These are phyloP conservation scores for Calameuta pallipes DNA, from an alignment of 2,888 invertebrate genomes.

Conservation along the genomic window DNA sequence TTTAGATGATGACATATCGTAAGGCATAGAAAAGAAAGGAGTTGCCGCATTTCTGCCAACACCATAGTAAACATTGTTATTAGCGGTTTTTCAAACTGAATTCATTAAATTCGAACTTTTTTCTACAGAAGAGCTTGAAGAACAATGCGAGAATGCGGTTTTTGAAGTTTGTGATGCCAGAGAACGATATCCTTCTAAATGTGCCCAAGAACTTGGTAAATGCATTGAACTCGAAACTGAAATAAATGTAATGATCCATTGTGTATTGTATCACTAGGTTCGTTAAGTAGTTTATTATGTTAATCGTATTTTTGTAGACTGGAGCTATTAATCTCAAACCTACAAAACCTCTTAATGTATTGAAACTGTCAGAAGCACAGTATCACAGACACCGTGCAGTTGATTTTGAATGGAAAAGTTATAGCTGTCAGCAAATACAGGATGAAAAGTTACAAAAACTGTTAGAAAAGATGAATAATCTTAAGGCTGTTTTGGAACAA, in stretches of 20 bases:
- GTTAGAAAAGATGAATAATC: constrained; percentile 41
- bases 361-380: neutral
- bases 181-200: constrained; percentile 48
- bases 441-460: constrained; percentile 30
- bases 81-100: neutral
- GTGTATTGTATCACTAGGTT: neutral
- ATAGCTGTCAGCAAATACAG: neutral
- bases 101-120: neutral
- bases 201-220: constrained; percentile 46
- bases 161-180: constrained; percentile 51
- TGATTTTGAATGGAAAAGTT: neutral
- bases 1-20: neutral
- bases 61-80: neutral
- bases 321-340: constrained; percentile 22
- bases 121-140: constrained; percentile 40
- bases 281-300: neutral
- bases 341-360: neutral
- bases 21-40: neutral
- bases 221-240: constrained; percentile 40
- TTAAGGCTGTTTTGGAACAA: constrained; percentile 41
- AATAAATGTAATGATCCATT: constrained; percentile 33
- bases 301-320: constrained; percentile 33
- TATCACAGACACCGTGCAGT: neutral
- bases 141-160: constrained; percentile 52
- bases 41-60: neutral